Conservation (phyloP, 2,888 invertebrate species). For the Ephialtes manifestator region DNA sequence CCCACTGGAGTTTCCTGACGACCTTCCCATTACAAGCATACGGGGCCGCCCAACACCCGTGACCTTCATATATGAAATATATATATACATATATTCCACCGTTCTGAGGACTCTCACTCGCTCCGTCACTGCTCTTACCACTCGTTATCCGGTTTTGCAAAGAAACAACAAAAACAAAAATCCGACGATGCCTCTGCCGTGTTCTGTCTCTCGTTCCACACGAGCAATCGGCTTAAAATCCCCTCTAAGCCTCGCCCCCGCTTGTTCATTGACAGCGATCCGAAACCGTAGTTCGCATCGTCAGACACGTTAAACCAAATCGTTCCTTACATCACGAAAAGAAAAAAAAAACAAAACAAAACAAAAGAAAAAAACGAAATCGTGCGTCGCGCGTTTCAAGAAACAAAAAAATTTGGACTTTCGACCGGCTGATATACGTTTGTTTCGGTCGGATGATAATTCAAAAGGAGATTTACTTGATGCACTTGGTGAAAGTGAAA, state of each 20-base stretch:
- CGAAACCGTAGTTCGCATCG: constrained; percentile 49
- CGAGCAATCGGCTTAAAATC: constrained; percentile 12
- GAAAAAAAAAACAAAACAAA: constrained; percentile 21
- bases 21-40: constrained; percentile 42
- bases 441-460: no score
- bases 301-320: constrained; percentile 34
- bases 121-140: constrained; percentile 33
- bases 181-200: constrained; percentile 49
- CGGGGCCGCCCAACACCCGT: constrained; percentile 11
- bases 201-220: constrained; percentile 58
- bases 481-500: no score
- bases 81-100: constrained; percentile 34
- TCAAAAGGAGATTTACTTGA: no score
- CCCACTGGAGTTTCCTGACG: constrained; percentile 44
- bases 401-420: neutral
- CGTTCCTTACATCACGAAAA: constrained; percentile 51
- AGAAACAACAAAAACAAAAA: constrained; percentile 16
- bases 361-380: no score
- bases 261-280: constrained; percentile 5
- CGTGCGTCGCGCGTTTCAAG: no score
- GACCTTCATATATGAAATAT: constrained; percentile 42
- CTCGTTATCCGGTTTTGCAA: constrained; percentile 10
- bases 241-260: neutral
- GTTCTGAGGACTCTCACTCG: neutral
- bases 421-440: neutral